These are phyloP conservation scores for Sebastes vulpes DNA, from an alignment of 2,797 vertebrate species.

Conservation along the genomic window DNA sequence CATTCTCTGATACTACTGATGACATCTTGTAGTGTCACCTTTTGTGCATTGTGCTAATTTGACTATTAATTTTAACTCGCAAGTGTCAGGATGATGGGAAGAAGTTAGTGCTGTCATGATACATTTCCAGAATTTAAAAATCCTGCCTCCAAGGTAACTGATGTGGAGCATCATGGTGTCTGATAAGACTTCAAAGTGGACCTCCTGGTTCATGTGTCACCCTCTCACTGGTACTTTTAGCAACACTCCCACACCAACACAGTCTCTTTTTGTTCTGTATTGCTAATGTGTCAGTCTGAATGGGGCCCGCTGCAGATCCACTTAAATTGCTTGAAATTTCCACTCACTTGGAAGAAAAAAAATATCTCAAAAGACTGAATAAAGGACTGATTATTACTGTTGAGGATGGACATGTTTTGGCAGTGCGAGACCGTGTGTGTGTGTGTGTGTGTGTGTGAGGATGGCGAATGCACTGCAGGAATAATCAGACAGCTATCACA, in stretches of 20 bases:
- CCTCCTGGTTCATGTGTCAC: not conserved
- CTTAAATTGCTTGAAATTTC: not conserved
- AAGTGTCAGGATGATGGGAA: not conserved
- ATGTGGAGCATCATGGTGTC: not conserved
- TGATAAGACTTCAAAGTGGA: not conserved
- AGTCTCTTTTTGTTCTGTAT: not conserved
- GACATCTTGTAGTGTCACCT: not conserved
- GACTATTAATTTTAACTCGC: not conserved
- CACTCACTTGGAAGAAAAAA: not conserved
- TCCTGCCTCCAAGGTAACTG: not conserved
- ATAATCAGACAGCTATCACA: slow-evolving; percentile 64
- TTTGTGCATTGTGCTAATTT: not conserved
- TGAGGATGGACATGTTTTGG: slow-evolving; percentile 13
- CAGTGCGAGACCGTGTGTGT: slow-evolving; percentile 6
- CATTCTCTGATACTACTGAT: not conserved
- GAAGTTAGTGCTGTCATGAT: not conserved
- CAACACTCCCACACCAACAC: too few species aligned
- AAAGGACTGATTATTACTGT: not conserved
- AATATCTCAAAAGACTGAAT: slow-evolving; percentile 1
- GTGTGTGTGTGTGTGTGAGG: slow-evolving; percentile 11
- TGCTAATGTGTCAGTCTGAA: not conserved
- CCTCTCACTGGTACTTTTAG: not conserved
- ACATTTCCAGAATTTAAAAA: not conserved
- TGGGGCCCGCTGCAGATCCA: not conserved
- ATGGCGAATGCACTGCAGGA: slow-evolving; percentile 12